Conservation (phyloP, 2,888 invertebrate species). For the Melinopterus prodromus region DNA sequence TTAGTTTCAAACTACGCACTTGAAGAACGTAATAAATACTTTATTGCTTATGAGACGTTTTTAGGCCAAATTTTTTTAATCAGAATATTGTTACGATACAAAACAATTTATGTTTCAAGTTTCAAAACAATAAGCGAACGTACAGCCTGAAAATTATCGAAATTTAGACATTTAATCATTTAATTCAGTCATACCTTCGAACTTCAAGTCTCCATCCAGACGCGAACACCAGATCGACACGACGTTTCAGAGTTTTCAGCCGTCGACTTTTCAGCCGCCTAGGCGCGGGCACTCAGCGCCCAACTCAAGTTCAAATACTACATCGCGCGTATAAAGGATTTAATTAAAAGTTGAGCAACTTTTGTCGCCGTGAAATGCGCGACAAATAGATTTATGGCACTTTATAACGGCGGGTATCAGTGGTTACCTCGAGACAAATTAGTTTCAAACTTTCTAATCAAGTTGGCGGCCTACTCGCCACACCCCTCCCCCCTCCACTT, state of each 20-base stretch:
- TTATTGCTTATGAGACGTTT: no score
- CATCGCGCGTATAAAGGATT: slow-evolving; percentile 42
- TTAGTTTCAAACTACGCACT: no score
- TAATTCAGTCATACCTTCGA: neutral
- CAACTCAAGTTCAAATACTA: neutral
- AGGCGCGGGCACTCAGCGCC: neutral
- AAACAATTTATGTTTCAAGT: no score
- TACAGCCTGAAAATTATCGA: no score
- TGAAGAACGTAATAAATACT: no score
- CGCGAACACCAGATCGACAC: neutral
- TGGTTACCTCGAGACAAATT: slow-evolving; percentile 56
- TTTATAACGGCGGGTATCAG: slow-evolving; percentile 56
- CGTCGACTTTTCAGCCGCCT: neutral
- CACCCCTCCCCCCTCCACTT: slow-evolving; percentile 38
- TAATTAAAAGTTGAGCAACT: slow-evolving; percentile 54
- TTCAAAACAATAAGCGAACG: no score
- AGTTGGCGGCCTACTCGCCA: slow-evolving; percentile 51
- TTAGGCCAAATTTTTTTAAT: no score
- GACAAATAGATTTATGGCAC: slow-evolving; percentile 57
- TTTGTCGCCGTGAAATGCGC: slow-evolving; percentile 49
- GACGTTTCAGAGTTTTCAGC: neutral
- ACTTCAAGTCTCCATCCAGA: neutral
- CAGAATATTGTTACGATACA: no score
- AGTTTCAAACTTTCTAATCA: slow-evolving; percentile 59
- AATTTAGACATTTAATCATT: neutral